phyloP scores from a whole-genome alignment of 2,797 vertebrate species.

The Pseudochirops corinnae region DNA sequence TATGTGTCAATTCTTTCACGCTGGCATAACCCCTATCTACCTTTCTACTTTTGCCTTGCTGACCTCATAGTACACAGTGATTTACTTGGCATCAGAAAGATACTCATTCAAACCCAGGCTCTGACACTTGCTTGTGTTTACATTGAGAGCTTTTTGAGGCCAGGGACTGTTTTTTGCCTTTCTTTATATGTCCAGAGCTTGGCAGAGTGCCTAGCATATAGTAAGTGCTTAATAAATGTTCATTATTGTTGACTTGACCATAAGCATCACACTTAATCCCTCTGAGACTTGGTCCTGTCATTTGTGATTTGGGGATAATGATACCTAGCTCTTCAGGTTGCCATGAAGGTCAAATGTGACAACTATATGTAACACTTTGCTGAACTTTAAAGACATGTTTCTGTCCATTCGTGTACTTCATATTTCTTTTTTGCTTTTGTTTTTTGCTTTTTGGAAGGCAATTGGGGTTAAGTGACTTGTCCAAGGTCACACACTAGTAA shows the following conservation, averaged over 20 bases:
- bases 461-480: too few species aligned
- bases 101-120: background rate
- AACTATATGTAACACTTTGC: background rate
- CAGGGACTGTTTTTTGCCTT: background rate
- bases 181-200: background rate
- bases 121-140: background rate
- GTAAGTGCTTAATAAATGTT: background rate
- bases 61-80: background rate
- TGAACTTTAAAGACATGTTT: background rate
- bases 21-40: background rate
- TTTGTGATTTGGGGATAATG: background rate
- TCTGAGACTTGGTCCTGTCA: background rate
- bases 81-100: background rate
- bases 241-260: background rate
- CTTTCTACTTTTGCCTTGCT: background rate
- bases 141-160: background rate
- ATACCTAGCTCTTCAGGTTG: background rate
- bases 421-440: background rate
- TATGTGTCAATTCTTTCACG: background rate
- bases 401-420: background rate
- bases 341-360: background rate
- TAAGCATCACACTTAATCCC: background rate
- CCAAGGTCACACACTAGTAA: too few species aligned
- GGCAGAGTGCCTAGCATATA: background rate
- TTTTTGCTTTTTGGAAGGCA: too few species aligned